A percentile compares a stretch with the other conserved stretches of the same genome.
Evolutionary conservation across 2,113 vertebrate species (phyloP).

Genomic region (Amia ocellicauda): DNA sequence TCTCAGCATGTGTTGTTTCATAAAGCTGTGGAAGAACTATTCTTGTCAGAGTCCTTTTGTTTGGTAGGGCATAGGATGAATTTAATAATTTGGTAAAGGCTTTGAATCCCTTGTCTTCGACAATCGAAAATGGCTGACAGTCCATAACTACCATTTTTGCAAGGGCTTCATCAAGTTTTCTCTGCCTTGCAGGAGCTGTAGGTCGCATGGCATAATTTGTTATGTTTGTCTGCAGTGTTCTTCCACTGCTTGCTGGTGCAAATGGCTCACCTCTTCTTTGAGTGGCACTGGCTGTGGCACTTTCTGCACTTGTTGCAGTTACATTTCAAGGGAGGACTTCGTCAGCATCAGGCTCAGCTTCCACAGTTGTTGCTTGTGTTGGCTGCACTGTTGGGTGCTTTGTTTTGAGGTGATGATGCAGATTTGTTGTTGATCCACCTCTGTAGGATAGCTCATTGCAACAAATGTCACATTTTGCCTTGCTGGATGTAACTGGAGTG

Average conservation of each 20-base stretch:
- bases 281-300: not conserved
- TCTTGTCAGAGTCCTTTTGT: not conserved
- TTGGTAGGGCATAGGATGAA: not conserved
- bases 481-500: too few species aligned
- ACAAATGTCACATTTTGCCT: too few species aligned
- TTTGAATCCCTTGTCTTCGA: not conserved
- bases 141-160: constrained; percentile 1
- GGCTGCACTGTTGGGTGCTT: too few species aligned
- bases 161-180: not conserved
- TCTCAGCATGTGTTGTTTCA: too few species aligned
- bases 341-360: constrained; percentile 4
- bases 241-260: not conserved
- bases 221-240: not conserved
- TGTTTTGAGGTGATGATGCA: too few species aligned
- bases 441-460: too few species aligned
- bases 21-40: too few species aligned
- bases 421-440: too few species aligned
- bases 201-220: not conserved
- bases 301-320: not conserved
- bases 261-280: not conserved
- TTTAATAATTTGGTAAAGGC: not conserved
- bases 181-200: not conserved
- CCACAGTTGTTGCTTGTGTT: too few species aligned
- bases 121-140: not conserved
- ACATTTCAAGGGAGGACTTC: not conserved